Evolutionary conservation across 2,888 invertebrate genomes (phyloP), one percentile per base, ranked within the genome.

Genomic region (Drosophila bunnanda): DNA sequence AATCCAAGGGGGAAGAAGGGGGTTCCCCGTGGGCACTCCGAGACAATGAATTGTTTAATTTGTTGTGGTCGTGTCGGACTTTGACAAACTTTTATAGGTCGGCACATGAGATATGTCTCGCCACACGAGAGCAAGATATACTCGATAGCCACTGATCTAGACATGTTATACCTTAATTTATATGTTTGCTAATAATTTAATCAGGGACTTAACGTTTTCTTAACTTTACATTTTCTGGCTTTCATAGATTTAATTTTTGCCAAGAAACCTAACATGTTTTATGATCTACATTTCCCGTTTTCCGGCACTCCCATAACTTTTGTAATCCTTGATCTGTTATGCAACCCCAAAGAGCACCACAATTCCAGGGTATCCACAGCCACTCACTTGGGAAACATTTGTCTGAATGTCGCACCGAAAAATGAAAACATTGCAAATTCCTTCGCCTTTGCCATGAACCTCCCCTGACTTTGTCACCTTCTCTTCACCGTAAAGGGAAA

Each of bases 41-140:
- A 82, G 73, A 82, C 88, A 81, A 81, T 81, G 80, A 85, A 85
- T 88, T 79, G 82, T 82, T 65, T 80, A 86, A 86, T 86, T 80
- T 85, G 62, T 67, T 69, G 70, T 30, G 64, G 67, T 64, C 46
- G 54, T 67, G 56, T 38, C 56, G 39, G 20, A 41, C 62, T 55
- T 43, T 73, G 73, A 70, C 73, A 72, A 72, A 54, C 34, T 50
- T 72, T 60, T 54, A 58, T 71, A 41, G 71, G 17, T 20, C 22
- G 28, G 32, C 38, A 22, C 30, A 53, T 22, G 30, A 56, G 34
- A 32, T 20, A 36, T 36, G 41, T 32, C 50, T 20, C 20, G 13
- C 30, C 22, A 2, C 25, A 10, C 30, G 68, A 22, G 34, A 9
- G 36, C 20, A n/a, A 9, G 28, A 59, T 72, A 28, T 53, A 53